Evolutionary conservation across 92 coral and sea anemone genomes (phyloP).

Genomic region (Pocillopora grandis): DNA sequence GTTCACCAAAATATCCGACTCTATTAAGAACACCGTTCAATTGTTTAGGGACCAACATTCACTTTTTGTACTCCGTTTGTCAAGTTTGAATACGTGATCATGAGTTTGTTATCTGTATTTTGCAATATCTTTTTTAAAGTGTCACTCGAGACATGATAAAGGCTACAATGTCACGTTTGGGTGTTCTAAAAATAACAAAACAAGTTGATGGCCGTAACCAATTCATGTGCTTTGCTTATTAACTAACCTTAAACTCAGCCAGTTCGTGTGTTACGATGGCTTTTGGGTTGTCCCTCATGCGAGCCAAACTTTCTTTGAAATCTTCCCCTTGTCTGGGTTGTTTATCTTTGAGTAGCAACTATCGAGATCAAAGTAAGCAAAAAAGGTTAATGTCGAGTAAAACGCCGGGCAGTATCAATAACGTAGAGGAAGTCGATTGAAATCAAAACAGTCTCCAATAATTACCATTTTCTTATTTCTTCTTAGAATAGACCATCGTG

Average conservation of each 20-base stretch:
- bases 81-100: too few species aligned
- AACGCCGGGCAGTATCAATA: background rate
- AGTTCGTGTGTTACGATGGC: constrained; percentile 63
- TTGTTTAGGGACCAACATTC: too few species aligned
- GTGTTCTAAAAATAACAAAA: background rate
- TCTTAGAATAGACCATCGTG: constrained; percentile 96
- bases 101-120: too few species aligned
- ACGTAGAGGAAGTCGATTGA: background rate
- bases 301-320: constrained; percentile 71
- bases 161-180: too few species aligned
- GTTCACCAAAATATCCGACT: too few species aligned
- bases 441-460: background rate
- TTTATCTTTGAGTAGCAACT: constrained; percentile 50
- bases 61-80: too few species aligned
- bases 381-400: background rate
- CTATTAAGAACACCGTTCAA: too few species aligned
- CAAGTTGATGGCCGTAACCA: background rate
- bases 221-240: background rate
- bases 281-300: constrained; percentile 69
- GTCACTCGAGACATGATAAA: too few species aligned
- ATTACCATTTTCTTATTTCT: constrained; percentile 88
- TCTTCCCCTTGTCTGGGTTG: constrained; percentile 67
- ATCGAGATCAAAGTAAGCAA: background rate
- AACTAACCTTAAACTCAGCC: constrained; percentile 70
- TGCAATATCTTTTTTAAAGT: too few species aligned